A percentile compares a stretch with the other conserved stretches of the same genome.
These are phyloP conservation scores for Belonocnema kinseyi DNA, from an alignment of 1,140 invertebrate genomes.

Conservation along the genomic window DNA sequence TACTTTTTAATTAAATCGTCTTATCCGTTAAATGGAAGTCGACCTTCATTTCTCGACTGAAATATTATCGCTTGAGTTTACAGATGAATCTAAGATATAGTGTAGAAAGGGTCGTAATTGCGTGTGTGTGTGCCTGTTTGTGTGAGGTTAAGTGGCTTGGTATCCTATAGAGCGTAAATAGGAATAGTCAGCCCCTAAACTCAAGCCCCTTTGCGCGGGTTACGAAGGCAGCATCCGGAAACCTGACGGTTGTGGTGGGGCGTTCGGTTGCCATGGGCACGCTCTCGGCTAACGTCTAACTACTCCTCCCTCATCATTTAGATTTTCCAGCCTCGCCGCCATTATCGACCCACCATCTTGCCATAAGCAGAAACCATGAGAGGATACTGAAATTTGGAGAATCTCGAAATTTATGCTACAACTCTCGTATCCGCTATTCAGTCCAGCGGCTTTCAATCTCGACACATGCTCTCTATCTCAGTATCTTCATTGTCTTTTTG, in stretches of 20 bases:
- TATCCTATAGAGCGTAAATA: conserved; percentile 1
- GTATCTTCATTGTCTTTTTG: background rate
- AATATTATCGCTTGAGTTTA: too few species aligned
- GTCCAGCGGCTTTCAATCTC: conserved; percentile 36
- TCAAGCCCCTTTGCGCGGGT: conserved; percentile 39
- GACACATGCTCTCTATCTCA: background rate
- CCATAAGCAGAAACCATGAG: conserved; percentile 55
- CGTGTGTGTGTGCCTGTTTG: background rate
- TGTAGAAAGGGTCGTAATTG: too few species aligned
- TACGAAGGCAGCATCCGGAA: conserved; percentile 65
- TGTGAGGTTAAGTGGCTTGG: conserved; percentile 40
- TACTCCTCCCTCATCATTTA: conserved; percentile 40
- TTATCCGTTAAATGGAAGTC: too few species aligned
- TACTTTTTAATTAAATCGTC: too few species aligned
- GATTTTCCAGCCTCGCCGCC: conserved; percentile 66
- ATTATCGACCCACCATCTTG: conserved; percentile 76
- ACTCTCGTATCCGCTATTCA: conserved; percentile 39
- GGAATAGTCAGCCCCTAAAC: conserved; percentile 20
- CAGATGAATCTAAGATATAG: too few species aligned
- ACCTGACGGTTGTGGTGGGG: conserved; percentile 70
- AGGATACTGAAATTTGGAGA: conserved; percentile 50
- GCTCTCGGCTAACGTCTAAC: conserved; percentile 60
- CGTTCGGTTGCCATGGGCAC: conserved; percentile 75
- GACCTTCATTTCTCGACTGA: too few species aligned
- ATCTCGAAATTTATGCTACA: conserved; percentile 52